These are phyloP conservation scores for Hydriomena furcata DNA, from an alignment of 2,888 invertebrate genomes.

Conservation along the genomic window DNA sequence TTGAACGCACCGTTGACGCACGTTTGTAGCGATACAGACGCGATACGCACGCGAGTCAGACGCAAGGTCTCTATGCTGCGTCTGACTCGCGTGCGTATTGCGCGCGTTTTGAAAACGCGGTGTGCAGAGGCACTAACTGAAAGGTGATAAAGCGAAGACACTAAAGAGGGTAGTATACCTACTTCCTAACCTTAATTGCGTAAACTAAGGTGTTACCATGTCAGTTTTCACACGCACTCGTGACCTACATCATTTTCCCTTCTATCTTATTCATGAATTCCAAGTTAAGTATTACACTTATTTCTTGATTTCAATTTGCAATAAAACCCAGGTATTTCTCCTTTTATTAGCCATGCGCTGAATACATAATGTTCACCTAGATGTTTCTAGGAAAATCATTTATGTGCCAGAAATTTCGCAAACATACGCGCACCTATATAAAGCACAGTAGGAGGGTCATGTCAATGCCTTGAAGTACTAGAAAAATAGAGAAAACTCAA, in stretches of 20 bases:
- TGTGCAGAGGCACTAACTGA: too few species aligned
- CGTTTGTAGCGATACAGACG: too few species aligned
- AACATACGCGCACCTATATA: constrained; percentile 40
- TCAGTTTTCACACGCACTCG: not conserved
- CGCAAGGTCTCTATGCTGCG: too few species aligned
- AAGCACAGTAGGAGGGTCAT: too few species aligned
- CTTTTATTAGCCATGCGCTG: constrained; percentile 27
- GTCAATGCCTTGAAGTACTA: constrained; percentile 39
- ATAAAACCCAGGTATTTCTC: constrained; percentile 19
- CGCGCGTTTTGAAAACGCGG: too few species aligned
- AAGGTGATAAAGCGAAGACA: too few species aligned
- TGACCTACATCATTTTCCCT: constrained; percentile 6
- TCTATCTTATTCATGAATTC: constrained; percentile 10
- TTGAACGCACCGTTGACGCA: too few species aligned
- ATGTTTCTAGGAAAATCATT: constrained; percentile 24
- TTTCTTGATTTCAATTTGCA: constrained; percentile 16
- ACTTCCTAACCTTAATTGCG: too few species aligned
- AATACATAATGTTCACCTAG: constrained; percentile 30
- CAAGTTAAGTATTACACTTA: constrained; percentile 4
- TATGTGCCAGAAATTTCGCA: constrained; percentile 31
- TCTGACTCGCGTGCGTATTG: too few species aligned
- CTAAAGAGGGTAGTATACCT: too few species aligned
- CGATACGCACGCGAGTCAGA: too few species aligned
- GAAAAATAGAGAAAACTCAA: constrained; percentile 48
- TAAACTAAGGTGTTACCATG: not conserved